Evolutionary conservation across 2,888 invertebrate species (phyloP), one percentile per base, ranked within the genome.

Genomic region (Julus scanicus): DNA sequence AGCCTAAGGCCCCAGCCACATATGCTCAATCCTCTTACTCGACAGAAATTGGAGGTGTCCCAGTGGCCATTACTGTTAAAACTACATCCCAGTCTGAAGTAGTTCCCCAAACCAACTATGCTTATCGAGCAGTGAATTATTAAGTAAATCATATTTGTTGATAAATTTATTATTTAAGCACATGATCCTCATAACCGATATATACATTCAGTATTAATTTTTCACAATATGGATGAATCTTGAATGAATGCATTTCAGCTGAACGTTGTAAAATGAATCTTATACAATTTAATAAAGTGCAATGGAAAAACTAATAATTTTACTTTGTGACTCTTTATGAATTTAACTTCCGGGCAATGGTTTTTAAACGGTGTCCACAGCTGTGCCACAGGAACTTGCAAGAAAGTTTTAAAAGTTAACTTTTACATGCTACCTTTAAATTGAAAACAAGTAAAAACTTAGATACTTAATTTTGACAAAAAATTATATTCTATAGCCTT

Each of bases 41-140:
- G 2, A 53, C 86, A 9, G 63, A 86, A 29, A 86, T 86, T 57
- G 86, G 86, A 9, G 86, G 86, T 57, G 86, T 57, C 39, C 53
- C 86, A 29, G n/a, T 63, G 20, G 44, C 85, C 11, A 29, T 49
- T 37, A 37, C 80, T 9, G 71, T 71, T 20, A 71, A 29, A 20
- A 71, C 71, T n/a, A 57, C 57, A 57, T 5, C 57, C 15, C 57
- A 57, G n/a, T 57, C 57, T 29, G 71, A 71, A 2, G 37, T 37
- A 80, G 80, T 80, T 37, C 29, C 80, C 37, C 29, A 80, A 29
- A 80, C n/a, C 29, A 71, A 80, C 80, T 80, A 80, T 11, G 80
- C 80, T 8, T 80, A 80, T 37, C 80, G 29, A 37, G 9, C 80
- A 13, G 80, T 11, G 9, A 29, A 37, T 37, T 80, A 80, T 37